Base-by-base conservation (phyloP, 2,888 invertebrate species). In the Abscondita cerata region DNA sequence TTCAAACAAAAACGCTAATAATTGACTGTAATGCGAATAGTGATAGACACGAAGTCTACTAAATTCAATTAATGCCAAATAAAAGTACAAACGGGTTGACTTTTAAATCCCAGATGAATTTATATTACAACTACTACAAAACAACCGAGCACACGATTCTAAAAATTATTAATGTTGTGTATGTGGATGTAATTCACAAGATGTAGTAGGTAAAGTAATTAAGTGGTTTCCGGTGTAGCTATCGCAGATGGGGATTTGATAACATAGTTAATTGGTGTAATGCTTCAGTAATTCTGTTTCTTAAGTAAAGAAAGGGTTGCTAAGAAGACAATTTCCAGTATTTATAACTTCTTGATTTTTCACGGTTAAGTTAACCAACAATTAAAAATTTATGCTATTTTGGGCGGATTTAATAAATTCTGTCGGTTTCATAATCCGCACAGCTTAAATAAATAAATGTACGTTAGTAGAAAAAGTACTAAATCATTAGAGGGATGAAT, bases 191-290 rank as follows among this genome's bases (percentile, higher is more conserved):
- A 41, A 41, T 16, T 41, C 16, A 15, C 41, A 41, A 41, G 41
- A 41, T 41, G 16, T 41, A 16, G 16, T 16, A 41, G 55, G 52
- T 56, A n/a, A n/a, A 62, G 56, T 56, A 62, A 62, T 62, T 62
- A 62, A 62, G 57, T 52, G 62, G 56, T 57, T 56, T 52, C 52
- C 62, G 52, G 61, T 61, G 18, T 16, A 31, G 36, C 55, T 61
- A 61, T n/a, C n/a, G 52, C 61, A 61, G 61, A 61, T 61, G 62
- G 47, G 62, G 62, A n/a, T 50, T 52, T 57, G 62, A 62, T 62
- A 62, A 62, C 62, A 52, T 62, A 56, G 52, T 52, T 62, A 62
- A 62, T 62, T 62, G 62, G 56, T 62, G 56, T 61, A 61, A 56
- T 50, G 41, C 55, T 51, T 48, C 62, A n/a, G n/a, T n/a, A n/a